Percentiles rank a stretch among this genome's conserved stretches.
These are phyloP conservation scores for Peromyscus attwateri DNA, from an alignment of 2,797 vertebrate species.

Conservation along the genomic window DNA sequence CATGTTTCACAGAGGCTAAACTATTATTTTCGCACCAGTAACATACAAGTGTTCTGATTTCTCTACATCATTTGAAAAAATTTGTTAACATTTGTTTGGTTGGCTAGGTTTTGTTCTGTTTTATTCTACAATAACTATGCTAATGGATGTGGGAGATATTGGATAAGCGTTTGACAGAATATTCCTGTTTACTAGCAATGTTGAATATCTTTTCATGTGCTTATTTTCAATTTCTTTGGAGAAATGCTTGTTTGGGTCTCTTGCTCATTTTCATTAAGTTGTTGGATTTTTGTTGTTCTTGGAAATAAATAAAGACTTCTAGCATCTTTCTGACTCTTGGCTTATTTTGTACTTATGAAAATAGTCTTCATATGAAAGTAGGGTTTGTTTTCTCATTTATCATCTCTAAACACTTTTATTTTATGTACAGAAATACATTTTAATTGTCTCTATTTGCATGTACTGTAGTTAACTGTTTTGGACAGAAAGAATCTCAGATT, in stretches of 20 bases:
- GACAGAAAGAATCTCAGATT: background rate
- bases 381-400: background rate
- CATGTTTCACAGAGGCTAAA: background rate
- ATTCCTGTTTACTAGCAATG: background rate
- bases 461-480: background rate
- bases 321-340: background rate
- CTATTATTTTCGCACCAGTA: background rate
- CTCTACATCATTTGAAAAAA: background rate
- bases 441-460: background rate
- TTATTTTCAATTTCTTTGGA: background rate
- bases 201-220: background rate
- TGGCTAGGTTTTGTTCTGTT: background rate
- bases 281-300: background rate
- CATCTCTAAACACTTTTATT: background rate
- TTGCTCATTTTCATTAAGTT: constrained; percentile 8
- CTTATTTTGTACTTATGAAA: background rate
- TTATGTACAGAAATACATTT: constrained; percentile 26
- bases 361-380: background rate
- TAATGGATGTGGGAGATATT: background rate
- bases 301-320: background rate
- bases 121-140: background rate
- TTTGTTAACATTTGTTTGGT: constrained; percentile 39
- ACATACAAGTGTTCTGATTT: background rate
- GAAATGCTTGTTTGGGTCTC: background rate
- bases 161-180: background rate